Conservation (phyloP, 2,113 vertebrate species). For the Thalassarche chlororhynchos region DNA sequence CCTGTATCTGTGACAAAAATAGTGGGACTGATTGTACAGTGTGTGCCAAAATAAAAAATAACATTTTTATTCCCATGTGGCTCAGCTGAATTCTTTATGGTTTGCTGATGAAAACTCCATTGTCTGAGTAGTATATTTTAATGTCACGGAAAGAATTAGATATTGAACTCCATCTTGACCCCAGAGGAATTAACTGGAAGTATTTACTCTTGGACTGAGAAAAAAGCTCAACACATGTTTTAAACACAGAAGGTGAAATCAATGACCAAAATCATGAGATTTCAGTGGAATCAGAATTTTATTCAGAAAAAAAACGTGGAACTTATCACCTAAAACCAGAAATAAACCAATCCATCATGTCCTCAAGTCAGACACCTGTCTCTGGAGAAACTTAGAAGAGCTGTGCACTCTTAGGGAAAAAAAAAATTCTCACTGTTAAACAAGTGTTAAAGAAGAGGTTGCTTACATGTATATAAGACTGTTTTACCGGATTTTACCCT, state of each 20-base stretch:
- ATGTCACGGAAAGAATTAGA: background rate
- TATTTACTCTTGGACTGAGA: background rate
- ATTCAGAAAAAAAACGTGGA: background rate
- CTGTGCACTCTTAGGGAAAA: background rate
- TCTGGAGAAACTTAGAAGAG: background rate
- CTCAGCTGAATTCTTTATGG: background rate
- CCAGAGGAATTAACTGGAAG: background rate
- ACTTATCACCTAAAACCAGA: background rate
- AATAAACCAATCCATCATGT: background rate
- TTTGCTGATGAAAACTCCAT: background rate
- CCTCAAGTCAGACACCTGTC: background rate
- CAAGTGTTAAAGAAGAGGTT: background rate
- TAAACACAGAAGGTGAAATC: background rate
- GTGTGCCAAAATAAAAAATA: slow-evolving; percentile 24
- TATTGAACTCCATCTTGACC: background rate
- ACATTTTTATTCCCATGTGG: background rate
- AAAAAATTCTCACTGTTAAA: background rate
- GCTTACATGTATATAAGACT: background rate
- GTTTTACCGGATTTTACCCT: background rate
- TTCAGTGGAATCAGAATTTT: background rate
- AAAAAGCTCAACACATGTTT: background rate
- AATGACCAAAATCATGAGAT: background rate
- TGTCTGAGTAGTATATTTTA: background rate
- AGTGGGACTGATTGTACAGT: background rate
- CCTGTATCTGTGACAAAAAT: slow-evolving; percentile 4